Conservation (phyloP, 2,797 vertebrate genomes). For the Xenentodon cancila region DNA sequence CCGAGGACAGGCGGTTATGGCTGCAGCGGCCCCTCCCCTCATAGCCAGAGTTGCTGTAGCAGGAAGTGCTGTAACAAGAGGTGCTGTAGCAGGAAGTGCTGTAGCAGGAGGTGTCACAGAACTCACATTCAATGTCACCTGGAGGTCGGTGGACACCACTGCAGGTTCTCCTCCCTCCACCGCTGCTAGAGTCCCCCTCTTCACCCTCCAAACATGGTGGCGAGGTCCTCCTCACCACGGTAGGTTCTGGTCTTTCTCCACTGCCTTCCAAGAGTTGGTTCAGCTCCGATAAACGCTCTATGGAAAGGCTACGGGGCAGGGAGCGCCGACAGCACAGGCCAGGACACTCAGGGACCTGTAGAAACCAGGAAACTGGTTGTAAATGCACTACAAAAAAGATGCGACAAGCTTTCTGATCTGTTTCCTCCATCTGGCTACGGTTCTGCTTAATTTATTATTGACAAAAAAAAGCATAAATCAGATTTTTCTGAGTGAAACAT, state of each 20-base stretch:
- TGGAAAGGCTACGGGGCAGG: slow-evolving; percentile 80
- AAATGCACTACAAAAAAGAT: background rate
- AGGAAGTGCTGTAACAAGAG: slow-evolving; percentile 94
- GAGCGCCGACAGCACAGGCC: slow-evolving; percentile 79
- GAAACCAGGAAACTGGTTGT: background rate
- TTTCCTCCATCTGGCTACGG: no score
- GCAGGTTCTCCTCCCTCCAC: slow-evolving; percentile 73
- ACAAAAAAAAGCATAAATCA: no score
- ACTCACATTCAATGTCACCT: slow-evolving; percentile 89
- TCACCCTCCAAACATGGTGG: slow-evolving; percentile 84
- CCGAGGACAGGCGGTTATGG: slow-evolving; percentile 94
- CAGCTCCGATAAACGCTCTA: slow-evolving; percentile 84
- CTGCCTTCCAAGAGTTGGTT: slow-evolving; percentile 86
- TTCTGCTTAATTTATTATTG: no score
- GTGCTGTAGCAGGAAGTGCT: slow-evolving; percentile 95
- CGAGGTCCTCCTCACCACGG: slow-evolving; percentile 67
- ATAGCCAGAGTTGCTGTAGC: slow-evolving; percentile 86
- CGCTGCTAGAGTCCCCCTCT: slow-evolving; percentile 78
- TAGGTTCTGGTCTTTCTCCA: slow-evolving; percentile 73
- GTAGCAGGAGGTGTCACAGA: slow-evolving; percentile 92
- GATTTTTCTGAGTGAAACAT: no score
- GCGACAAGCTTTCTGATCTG: background rate
- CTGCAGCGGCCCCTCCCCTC: slow-evolving; percentile 90
- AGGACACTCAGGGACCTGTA: slow-evolving; percentile 75
- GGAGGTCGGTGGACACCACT: slow-evolving; percentile 72